Evolutionary conservation across 2,888 invertebrate species (phyloP).

Genomic region (Eudasyphora cyanicolor): DNA sequence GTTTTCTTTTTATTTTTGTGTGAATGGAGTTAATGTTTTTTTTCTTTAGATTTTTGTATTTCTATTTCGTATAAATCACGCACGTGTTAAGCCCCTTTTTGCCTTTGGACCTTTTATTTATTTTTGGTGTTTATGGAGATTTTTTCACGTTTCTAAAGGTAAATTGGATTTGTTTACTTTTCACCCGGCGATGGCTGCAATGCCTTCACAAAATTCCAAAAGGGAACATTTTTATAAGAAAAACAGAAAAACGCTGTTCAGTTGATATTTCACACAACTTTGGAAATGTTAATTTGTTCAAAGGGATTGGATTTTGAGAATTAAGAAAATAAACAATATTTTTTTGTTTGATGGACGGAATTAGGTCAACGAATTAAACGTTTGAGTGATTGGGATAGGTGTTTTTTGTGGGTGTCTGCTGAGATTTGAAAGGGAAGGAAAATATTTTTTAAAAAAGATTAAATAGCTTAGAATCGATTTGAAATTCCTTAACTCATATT

Average conservation of each 20-base stretch:
- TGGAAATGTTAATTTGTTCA: constrained; percentile 12
- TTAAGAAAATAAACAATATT: constrained; percentile 21
- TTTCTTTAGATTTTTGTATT: background rate
- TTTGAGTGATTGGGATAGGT: background rate
- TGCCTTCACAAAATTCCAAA: background rate
- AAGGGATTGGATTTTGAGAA: background rate
- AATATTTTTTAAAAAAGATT: background rate
- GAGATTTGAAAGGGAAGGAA: background rate
- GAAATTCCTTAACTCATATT: background rate
- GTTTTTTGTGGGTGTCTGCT: background rate
- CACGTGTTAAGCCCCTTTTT: constrained; percentile 7
- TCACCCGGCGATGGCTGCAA: background rate
- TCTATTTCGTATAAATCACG: background rate
- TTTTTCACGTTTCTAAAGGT: background rate
- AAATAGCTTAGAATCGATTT: too few species aligned
- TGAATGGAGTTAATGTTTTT: background rate
- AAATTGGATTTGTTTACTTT: constrained; percentile 12
- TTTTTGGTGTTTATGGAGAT: background rate
- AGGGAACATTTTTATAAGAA: constrained; percentile 16
- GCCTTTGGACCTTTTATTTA: background rate
- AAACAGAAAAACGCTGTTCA: too few species aligned
- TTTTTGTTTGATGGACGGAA: constrained; percentile 13
- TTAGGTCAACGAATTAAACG: background rate
- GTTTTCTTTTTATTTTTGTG: background rate
- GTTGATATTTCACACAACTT: background rate